These are phyloP conservation scores for Rhyzopertha dominica DNA, from an alignment of 1,140 invertebrate species.

Conservation along the genomic window DNA sequence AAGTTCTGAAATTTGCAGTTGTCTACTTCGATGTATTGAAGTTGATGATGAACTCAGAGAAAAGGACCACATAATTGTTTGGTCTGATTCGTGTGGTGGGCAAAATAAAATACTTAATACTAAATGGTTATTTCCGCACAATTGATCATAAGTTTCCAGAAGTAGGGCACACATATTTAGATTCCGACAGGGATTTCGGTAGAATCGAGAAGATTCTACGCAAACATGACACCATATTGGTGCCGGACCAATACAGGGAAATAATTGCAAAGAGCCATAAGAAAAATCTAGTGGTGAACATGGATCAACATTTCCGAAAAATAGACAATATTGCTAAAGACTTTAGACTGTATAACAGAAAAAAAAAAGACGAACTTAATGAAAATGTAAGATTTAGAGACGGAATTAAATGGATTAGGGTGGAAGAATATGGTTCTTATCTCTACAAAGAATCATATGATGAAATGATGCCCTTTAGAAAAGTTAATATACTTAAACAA, in stretches of 20 bases:
- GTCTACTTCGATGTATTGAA: constrained; percentile 5
- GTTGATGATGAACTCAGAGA: neutral
- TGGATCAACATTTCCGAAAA: no score
- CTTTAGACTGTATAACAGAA: no score
- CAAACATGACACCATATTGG: constrained; percentile 14
- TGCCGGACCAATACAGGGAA: constrained; percentile 19
- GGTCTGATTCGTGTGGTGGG: constrained; percentile 25
- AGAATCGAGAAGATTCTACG: constrained; percentile 24
- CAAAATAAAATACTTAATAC: constrained; percentile 24
- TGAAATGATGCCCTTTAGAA: no score
- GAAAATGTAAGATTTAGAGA: no score
- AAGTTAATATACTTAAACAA: no score
- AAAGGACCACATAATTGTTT: constrained; percentile 15
- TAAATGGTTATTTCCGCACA: constrained; percentile 12
- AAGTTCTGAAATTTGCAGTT: constrained; percentile 19
- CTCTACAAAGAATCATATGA: no score
- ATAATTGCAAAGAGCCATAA: no score
- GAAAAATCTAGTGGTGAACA: no score
- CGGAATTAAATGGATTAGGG: no score
- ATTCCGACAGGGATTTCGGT: constrained; percentile 27
- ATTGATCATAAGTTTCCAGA: constrained; percentile 29
- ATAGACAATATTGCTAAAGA: no score
- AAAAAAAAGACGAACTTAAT: no score
- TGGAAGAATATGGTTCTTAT: no score
- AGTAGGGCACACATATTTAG: constrained; percentile 21